Base-by-base conservation (phyloP, 2,888 invertebrate species). In the Amiota mariae region DNA sequence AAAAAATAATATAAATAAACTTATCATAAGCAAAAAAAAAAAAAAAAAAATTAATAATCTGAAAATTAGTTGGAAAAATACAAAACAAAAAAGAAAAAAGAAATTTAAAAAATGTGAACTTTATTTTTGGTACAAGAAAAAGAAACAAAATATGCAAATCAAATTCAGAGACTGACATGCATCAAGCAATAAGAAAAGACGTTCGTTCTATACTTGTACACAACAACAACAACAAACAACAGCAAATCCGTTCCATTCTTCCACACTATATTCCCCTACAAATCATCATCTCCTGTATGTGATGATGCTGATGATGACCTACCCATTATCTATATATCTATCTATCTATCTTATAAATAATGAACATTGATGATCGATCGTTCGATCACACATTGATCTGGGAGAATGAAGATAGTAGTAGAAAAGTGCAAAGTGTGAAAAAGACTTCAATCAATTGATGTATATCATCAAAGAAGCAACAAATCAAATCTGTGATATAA, bases 71-170 rank as follows among this genome's bases (percentile, higher is more conserved):
- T 59, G 15, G 8, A 72, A 72, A 78, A 78, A 76, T 78, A 80
- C 79, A 85, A 77, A 82, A 77, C 80, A 80, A 82, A 84, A 80
- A 80, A 78, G 81, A 77, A 77, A 79, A 76, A 74, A 78, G 73
- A 78, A 71, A 68, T 77, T 77, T 75, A 76, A 73, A 77, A 80
- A 79, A 73, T 83, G 83, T 79, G 83, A 84, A 84, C 85, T 84
- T 84, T 84, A 84, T 85, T 84, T 84, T 20, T 54, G 24, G 20
- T 59, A 20, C 59, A 59, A 59, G 75, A 72, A 72, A 47, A 66
- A n/a, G 8, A n/a, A 57, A 75, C 47, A 57, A 51, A 46, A 61
- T 71, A 15, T 54, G 54, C 54, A 13, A 15, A 54, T 15, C 15
- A 15, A 71, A 56, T 36, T 36, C 36, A 77, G 20, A 77, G 72